Evolutionary conservation across 1,140 invertebrate species (phyloP).

Genomic region (Drosophila santomea): DNA sequence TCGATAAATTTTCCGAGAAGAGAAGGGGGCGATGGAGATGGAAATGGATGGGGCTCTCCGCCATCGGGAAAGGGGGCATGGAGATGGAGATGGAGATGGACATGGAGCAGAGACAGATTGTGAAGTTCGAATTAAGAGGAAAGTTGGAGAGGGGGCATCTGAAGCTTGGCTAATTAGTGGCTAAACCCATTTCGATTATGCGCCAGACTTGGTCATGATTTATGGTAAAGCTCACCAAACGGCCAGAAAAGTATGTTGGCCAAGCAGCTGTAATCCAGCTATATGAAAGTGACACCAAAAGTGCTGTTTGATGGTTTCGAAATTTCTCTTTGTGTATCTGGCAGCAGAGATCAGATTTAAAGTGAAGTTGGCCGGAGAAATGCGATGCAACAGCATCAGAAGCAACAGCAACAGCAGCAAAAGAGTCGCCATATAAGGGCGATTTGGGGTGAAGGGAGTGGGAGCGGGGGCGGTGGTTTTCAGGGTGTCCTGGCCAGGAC

Average conservation of each 20-base stretch:
- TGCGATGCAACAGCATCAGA: constrained; percentile 45
- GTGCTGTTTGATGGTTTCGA: not conserved
- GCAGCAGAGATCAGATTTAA: constrained; percentile 49
- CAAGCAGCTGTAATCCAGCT: no score
- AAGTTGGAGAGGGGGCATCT: not conserved
- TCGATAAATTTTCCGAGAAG: constrained; percentile 61
- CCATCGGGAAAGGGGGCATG: no score
- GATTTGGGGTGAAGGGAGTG: not conserved
- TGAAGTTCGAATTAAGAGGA: constrained; percentile 8
- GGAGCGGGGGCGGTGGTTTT: not conserved
- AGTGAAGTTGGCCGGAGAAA: constrained; percentile 27
- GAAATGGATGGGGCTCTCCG: not conserved
- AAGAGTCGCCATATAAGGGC: constrained; percentile 26
- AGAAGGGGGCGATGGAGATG: not conserved
- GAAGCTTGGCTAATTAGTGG: constrained; percentile 65
- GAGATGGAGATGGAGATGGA: constrained; percentile 1
- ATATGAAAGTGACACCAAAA: no score
- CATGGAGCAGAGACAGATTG: constrained; percentile 44
- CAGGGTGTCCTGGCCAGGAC: constrained; percentile 26
- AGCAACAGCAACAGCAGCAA: constrained; percentile 20
- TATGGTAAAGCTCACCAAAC: constrained; percentile 18
- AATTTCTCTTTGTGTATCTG: constrained; percentile 15
- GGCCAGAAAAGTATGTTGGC: not conserved
- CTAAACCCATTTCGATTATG: constrained; percentile 60
- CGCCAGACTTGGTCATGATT: constrained; percentile 42